Percentiles rank a stretch among this genome's conserved stretches.
These are phyloP conservation scores for Rhinolophus ferrumequinum DNA, from an alignment of 2,113 vertebrate genomes.

Conservation along the genomic window DNA sequence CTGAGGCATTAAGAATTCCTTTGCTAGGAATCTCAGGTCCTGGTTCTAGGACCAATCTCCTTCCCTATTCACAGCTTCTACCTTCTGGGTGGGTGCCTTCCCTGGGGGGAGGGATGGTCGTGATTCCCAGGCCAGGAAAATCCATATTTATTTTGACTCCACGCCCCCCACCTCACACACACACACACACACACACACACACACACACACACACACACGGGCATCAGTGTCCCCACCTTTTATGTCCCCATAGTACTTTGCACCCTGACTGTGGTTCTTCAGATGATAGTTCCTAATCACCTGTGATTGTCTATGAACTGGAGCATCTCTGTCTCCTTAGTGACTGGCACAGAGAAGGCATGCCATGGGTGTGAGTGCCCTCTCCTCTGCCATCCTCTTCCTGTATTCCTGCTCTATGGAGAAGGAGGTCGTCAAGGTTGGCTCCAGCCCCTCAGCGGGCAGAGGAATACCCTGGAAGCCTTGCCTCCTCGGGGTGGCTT, in stretches of 20 bases:
- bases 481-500: not conserved
- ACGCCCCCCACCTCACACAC: not conserved
- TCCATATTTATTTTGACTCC: not conserved
- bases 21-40: not conserved
- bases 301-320: not conserved
- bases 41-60: not conserved
- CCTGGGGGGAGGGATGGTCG: not conserved
- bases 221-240: not conserved
- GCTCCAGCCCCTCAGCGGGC: not conserved
- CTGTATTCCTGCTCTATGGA: not conserved
- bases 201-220: not conserved
- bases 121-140: not conserved
- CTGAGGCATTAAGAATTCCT: not conserved
- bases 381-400: not conserved
- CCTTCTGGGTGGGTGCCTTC: not conserved
- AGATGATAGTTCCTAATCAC: not conserved
- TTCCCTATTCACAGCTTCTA: not conserved
- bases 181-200: not conserved
- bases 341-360: not conserved
- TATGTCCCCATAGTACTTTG: not conserved
- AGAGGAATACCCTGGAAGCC: not conserved
- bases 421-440: not conserved
- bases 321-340: not conserved
- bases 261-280: not conserved
- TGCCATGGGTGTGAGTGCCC: accelerated